These are phyloP conservation scores for Salminus brasiliensis DNA, from an alignment of 2,113 vertebrate genomes.

Conservation along the genomic window DNA sequence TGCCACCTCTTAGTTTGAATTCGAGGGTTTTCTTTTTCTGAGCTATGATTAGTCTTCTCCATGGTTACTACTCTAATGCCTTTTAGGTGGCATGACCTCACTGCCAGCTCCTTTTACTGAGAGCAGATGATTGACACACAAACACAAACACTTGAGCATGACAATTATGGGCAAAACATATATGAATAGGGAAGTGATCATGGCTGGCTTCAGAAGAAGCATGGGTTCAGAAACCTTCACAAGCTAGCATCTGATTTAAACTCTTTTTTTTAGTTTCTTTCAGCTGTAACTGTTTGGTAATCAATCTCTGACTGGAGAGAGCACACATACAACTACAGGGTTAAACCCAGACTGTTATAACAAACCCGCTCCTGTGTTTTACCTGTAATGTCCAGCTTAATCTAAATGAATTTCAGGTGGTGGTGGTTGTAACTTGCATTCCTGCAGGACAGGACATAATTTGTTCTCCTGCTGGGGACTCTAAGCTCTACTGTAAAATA, in stretches of 20 bases:
- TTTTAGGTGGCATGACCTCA: constrained; percentile 33
- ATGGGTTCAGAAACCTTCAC: background rate
- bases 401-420: background rate
- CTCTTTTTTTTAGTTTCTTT: background rate
- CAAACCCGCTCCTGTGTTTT: no score
- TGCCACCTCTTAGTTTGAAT: constrained; percentile 26
- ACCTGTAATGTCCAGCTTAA: background rate
- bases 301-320: background rate
- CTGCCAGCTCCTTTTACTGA: constrained; percentile 26
- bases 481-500: background rate
- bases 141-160: constrained; percentile 28
- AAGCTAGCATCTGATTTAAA: background rate
- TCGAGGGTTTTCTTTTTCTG: constrained; percentile 21
- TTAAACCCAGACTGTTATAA: background rate
- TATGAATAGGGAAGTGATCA: constrained; percentile 11
- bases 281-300: background rate
- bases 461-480: background rate
- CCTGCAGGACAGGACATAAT: no score
- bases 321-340: background rate
- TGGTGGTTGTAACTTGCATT: no score
- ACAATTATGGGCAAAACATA: constrained; percentile 24
- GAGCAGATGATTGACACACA: constrained; percentile 31
- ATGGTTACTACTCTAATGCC: constrained; percentile 46
- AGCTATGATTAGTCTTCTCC: constrained; percentile 40
- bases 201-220: background rate